Conservation (phyloP, 2,888 invertebrate species). For the Phengaris arion region DNA sequence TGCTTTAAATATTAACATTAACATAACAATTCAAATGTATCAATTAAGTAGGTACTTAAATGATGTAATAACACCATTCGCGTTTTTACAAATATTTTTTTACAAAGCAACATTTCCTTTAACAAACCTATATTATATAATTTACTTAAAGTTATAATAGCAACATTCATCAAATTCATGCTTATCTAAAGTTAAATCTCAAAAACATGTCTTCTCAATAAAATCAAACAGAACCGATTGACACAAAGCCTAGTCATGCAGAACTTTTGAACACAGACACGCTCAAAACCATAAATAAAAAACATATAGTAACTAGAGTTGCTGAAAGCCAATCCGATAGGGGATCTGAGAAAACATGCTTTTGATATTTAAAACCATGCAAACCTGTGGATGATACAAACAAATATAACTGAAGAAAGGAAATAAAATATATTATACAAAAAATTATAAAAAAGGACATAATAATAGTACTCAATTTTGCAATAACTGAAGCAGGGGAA, state of each 20-base stretch:
- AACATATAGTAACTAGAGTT: constrained; percentile 35
- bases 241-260: constrained; percentile 38
- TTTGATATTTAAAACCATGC: constrained; percentile 42
- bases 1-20: no score
- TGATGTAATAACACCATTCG: no score
- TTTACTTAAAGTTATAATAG: background rate
- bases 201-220: constrained; percentile 57
- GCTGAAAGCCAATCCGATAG: constrained; percentile 41
- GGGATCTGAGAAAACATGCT: constrained; percentile 69
- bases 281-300: constrained; percentile 43
- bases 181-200: constrained; percentile 34
- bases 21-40: no score
- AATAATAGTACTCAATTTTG: background rate
- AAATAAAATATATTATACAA: constrained; percentile 2
- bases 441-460: background rate
- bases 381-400: constrained; percentile 51
- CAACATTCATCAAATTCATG: constrained; percentile 23
- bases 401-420: constrained; percentile 30
- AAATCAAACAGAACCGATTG: constrained; percentile 37
- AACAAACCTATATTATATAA: background rate
- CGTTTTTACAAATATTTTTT: no score
- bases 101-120: no score
- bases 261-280: constrained; percentile 35
- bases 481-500: background rate
- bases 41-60: no score